These are phyloP conservation scores for Diadophis punctatus DNA, from an alignment of 2,113 vertebrate species.

Conservation along the genomic window DNA sequence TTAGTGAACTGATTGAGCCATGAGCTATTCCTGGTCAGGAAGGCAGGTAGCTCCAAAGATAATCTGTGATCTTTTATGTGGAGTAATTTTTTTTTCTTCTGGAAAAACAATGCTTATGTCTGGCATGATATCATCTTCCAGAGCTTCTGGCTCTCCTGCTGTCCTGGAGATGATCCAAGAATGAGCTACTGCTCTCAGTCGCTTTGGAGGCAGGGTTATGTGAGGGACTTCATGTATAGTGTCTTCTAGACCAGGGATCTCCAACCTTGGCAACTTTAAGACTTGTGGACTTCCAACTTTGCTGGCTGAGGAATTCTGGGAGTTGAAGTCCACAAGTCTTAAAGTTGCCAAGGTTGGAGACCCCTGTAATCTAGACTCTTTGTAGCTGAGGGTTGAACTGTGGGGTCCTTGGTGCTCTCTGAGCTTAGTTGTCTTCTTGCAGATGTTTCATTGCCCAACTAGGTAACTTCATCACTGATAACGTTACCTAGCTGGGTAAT, in stretches of 20 bases:
- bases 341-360: too few relatives aligned
- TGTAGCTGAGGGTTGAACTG: not conserved
- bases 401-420: not conserved
- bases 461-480: not conserved
- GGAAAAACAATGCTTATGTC: not conserved
- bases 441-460: too few relatives aligned
- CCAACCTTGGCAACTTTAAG: too few relatives aligned
- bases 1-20: too few relatives aligned
- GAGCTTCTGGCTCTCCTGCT: not conserved
- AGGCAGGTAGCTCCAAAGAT: not conserved
- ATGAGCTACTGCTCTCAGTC: not conserved
- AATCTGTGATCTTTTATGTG: not conserved
- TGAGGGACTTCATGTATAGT: not conserved
- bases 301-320: too few relatives aligned
- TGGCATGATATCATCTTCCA: too few relatives aligned
- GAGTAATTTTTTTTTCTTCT: not conserved
- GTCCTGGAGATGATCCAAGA: not conserved
- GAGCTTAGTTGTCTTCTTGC: not conserved
- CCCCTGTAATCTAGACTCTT: not conserved
- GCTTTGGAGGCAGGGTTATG: not conserved
- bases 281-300: too few relatives aligned
- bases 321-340: too few relatives aligned
- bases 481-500: not conserved
- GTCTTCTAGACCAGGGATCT: not conserved
- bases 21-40: not conserved